phyloP scores from a whole-genome alignment of 2,113 vertebrate genomes.

The Gnathonemus echidnorhynchus region DNA sequence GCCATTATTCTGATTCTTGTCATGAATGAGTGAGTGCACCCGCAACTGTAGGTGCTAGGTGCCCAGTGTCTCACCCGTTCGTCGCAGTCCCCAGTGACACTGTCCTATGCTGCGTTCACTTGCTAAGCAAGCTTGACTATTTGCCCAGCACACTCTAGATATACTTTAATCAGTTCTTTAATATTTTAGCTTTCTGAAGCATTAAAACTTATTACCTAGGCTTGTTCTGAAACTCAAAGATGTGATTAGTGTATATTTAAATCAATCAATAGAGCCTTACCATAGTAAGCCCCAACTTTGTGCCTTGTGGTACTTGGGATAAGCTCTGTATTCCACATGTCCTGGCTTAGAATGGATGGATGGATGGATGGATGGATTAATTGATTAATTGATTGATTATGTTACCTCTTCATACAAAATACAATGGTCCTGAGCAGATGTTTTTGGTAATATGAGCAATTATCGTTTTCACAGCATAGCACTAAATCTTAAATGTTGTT shows the following conservation, averaged over 20 bases:
- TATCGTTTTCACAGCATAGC: background rate
- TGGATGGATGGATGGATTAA: background rate
- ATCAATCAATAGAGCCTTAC: background rate
- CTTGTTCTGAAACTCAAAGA: background rate
- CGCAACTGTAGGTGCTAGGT: background rate
- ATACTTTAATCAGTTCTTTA: background rate
- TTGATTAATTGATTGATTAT: background rate
- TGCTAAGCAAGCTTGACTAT: background rate
- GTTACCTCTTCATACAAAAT: background rate
- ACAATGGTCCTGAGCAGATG: background rate
- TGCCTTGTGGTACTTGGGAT: background rate
- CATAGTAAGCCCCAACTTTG: background rate
- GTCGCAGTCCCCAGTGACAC: background rate
- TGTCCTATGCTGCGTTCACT: background rate
- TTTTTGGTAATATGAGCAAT: background rate
- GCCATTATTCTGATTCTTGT: background rate
- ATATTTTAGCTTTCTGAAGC: background rate
- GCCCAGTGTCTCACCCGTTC: background rate
- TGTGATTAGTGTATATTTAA: background rate
- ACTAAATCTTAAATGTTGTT: background rate
- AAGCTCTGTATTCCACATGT: background rate
- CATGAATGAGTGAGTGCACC: background rate
- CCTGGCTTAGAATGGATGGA: background rate
- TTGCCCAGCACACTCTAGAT: background rate
- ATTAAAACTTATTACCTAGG: background rate